Evolutionary conservation across 2,113 vertebrate species (phyloP), one percentile per base, ranked within the genome.

Genomic region (Sterna hirundo): DNA sequence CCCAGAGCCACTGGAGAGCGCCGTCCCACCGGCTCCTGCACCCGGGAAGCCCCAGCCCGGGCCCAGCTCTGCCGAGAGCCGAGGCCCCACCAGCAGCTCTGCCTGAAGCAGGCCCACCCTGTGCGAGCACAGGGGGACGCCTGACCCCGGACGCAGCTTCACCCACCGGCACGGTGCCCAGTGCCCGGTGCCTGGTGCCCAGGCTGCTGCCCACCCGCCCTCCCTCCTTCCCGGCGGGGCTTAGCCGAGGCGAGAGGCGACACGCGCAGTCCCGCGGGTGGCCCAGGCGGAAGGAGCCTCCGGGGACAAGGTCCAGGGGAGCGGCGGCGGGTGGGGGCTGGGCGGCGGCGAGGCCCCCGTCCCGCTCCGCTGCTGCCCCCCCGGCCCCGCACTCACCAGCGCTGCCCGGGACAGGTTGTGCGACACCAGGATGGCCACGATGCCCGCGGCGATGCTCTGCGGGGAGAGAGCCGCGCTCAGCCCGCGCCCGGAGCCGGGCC

Each of bases 341-440:
- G 25, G 32, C 55, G 8, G 14, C 9, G 4, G 42, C 5, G 8
- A 3, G 26, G 16, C 40, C 32, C 81, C 18, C 17, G 7, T 5
- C 36, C 40, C 19, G 10, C 26, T 12, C 32, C 11, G 46, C 47
- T 32, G 54, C 58, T 4, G 22, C 5, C 40, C 14, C 57, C 27
- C 11, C 46, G 6, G 66, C 26, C 18, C 58, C 66, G 7, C 89
- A 95, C 97, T 98, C 97, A 98, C 97, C 98, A 98, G 96, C 8
- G 6, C n/a, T 2, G 90, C 71, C 19, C 25, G 89, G 34, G 91
- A 82, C 30, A 98, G 98, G 96, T 99, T 99, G 94, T 98, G 98
- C 60, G 99, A 99, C 46, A 98, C 97, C 96, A 99, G 93, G 86
- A 99, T 99, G 42, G 99, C 98, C 89, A 98, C 97, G 55, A 99